These are phyloP conservation scores for Protobothrops mucrosquamatus DNA, from an alignment of 2,113 vertebrate genomes.

Conservation along the genomic window DNA sequence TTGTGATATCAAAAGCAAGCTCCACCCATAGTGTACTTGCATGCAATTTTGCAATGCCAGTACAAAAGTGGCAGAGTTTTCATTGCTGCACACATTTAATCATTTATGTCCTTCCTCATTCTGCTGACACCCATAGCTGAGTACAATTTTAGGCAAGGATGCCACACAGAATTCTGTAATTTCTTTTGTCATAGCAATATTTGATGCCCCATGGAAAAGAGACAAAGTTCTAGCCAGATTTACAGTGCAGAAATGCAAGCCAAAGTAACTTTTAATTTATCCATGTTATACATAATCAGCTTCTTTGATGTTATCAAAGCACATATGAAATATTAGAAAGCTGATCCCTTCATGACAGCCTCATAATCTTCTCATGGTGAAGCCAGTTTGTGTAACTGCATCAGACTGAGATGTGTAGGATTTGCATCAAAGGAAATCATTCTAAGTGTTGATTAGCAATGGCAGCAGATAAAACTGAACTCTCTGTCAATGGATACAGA, in stretches of 20 bases:
- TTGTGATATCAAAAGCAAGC: neutral
- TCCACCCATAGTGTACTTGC: neutral
- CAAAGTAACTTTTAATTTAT: neutral
- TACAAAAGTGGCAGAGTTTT: neutral
- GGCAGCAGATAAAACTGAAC: neutral
- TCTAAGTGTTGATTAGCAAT: neutral
- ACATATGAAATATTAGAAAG: neutral
- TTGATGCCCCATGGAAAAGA: neutral
- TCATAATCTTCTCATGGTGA: neutral
- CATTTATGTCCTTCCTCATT: neutral
- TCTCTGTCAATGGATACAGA: neutral
- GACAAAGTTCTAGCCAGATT: neutral
- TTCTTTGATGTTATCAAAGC: neutral
- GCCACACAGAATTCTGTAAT: neutral
- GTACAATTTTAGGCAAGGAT: neutral
- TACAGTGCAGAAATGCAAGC: neutral
- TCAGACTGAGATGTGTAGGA: neutral
- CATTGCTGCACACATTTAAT: neutral
- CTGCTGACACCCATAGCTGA: neutral
- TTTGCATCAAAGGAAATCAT: neutral
- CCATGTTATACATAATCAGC: neutral
- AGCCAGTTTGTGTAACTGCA: neutral
- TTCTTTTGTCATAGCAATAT: neutral
- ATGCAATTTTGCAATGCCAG: neutral
- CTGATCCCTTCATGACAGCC: neutral